These are phyloP conservation scores for Rattus rattus DNA, from an alignment of 2,113 vertebrate species.

Conservation along the genomic window DNA sequence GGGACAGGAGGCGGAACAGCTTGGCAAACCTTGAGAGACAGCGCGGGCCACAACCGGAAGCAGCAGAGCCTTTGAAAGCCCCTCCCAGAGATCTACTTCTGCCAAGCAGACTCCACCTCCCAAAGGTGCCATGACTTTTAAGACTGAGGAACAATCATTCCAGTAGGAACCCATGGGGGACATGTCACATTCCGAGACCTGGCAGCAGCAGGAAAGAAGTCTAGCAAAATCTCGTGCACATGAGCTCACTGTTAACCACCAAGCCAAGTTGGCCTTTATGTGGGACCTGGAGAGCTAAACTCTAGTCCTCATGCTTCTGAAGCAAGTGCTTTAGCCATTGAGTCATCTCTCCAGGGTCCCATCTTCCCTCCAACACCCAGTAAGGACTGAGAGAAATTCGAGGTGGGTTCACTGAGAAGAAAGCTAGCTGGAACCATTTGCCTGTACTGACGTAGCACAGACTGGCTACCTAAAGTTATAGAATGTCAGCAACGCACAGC, in stretches of 20 bases:
- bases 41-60: background rate
- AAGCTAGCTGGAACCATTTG: background rate
- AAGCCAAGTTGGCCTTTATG: background rate
- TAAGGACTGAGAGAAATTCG: background rate
- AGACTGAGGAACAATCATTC: background rate
- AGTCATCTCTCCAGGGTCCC: background rate
- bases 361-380: background rate
- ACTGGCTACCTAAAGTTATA: background rate
- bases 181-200: background rate
- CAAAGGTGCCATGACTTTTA: background rate
- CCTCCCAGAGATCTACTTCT: background rate
- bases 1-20: background rate
- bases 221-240: too few species aligned
- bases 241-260: background rate
- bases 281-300: background rate
- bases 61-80: background rate
- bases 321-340: background rate
- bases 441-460: background rate
- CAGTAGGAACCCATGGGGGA: background rate
- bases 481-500: background rate
- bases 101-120: background rate
- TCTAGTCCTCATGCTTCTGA: background rate
- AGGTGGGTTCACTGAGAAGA: background rate
- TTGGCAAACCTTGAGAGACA: background rate
- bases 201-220: background rate